Evolutionary conservation across 2,113 vertebrate species (phyloP).

Genomic region (Oreochromis spilurus): DNA sequence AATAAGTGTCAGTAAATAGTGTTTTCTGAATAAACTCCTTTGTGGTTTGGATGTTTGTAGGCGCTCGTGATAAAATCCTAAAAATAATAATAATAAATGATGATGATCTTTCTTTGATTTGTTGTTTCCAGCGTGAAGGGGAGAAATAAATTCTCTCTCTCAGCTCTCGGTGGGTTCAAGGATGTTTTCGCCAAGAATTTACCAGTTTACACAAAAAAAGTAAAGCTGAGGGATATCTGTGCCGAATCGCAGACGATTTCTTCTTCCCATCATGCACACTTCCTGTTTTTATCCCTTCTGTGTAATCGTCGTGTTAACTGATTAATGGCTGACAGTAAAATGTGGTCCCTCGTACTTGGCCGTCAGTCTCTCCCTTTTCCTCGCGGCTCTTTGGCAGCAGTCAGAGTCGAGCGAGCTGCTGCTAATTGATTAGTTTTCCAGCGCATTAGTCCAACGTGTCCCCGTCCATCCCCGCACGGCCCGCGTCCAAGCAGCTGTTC

Average conservation of each 20-base stretch:
- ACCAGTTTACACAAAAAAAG: neutral
- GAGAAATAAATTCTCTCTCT: neutral
- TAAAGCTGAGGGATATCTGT: neutral
- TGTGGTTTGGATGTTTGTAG: neutral
- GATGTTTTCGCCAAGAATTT: neutral
- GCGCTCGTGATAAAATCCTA: neutral
- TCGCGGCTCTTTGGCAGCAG: constrained; percentile 21
- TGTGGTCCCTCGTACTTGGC: neutral
- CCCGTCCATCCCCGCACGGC: neutral
- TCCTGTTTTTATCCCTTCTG: neutral
- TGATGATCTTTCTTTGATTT: neutral
- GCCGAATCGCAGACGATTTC: neutral
- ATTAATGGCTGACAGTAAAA: constrained; percentile 24
- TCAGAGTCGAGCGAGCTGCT: constrained; percentile 1
- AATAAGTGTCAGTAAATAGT: neutral
- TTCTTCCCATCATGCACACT: neutral
- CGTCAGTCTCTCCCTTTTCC: neutral
- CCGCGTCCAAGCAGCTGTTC: constrained; percentile 43
- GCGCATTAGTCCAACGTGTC: constrained; percentile 36
- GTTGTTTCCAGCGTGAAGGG: neutral
- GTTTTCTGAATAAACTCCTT: neutral
- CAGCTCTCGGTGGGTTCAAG: neutral
- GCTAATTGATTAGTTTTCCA: constrained; percentile 60
- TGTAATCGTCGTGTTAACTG: constrained; percentile 18
- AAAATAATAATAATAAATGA: neutral